Evolutionary conservation across 2,113 vertebrate genomes (phyloP).

Genomic region (Eubucco bourcierii): DNA sequence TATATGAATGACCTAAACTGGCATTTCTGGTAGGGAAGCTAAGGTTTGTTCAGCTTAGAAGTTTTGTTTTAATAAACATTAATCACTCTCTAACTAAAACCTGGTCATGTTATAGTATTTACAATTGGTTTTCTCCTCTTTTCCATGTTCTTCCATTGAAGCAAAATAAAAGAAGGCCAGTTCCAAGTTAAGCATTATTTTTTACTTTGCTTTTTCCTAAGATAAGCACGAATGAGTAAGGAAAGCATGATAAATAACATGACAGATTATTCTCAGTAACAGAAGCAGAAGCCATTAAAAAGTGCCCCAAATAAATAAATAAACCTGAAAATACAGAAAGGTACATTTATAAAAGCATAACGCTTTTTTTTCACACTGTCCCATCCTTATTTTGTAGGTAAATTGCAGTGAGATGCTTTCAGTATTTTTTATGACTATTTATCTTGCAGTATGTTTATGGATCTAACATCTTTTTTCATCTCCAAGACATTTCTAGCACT

Average conservation of each 20-base stretch:
- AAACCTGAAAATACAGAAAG: neutral
- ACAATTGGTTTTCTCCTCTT: neutral
- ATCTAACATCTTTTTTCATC: conserved; percentile 24
- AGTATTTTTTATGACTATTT: conserved; percentile 3
- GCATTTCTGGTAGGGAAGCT: neutral
- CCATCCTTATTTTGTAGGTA: neutral
- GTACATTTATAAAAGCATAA: neutral
- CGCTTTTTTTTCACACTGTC: neutral
- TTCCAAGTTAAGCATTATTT: neutral
- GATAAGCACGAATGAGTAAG: neutral
- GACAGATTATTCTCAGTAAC: neutral
- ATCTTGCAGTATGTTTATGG: neutral
- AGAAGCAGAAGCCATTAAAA: neutral
- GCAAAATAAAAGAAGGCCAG: neutral
- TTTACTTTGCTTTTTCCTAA: neutral
- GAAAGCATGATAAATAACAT: neutral
- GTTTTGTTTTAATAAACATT: neutral
- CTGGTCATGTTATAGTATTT: neutral
- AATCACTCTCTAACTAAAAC: neutral
- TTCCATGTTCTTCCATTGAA: neutral
- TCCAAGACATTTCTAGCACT: neutral
- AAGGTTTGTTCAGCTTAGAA: neutral
- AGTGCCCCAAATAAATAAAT: neutral
- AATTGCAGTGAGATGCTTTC: neutral
- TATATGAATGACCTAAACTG: neutral